Conservation (phyloP, 2,113 vertebrate species). For the Galemys pyrenaicus region DNA sequence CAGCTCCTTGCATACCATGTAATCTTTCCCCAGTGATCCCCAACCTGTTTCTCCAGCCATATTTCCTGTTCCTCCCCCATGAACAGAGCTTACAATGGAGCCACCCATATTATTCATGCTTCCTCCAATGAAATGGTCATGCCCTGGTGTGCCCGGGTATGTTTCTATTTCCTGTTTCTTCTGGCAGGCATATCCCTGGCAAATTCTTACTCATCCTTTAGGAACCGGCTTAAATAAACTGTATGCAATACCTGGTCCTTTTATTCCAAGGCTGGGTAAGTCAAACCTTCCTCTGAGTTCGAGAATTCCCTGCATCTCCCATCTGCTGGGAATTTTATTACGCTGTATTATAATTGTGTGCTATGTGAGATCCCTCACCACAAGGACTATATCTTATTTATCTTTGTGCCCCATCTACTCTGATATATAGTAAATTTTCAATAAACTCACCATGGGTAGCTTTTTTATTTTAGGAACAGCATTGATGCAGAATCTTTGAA, state of each 20-base stretch:
- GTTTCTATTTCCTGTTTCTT: conserved; percentile 58
- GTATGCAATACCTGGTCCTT: not conserved
- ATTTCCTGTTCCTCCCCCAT: conserved; percentile 43
- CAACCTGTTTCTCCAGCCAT: conserved; percentile 62
- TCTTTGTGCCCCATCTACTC: not conserved
- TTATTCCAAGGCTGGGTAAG: not conserved
- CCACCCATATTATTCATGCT: conserved; percentile 65
- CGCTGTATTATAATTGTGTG: not conserved
- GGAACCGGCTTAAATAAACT: not conserved
- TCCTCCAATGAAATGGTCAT: not conserved
- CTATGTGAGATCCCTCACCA: not conserved
- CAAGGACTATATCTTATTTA: not conserved
- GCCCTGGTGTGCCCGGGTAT: not conserved
- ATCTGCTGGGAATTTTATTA: not conserved
- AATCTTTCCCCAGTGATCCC: conserved; percentile 35
- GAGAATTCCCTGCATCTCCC: not conserved
- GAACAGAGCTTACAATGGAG: not conserved
- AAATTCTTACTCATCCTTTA: conserved; percentile 31
- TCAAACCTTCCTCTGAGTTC: not conserved
- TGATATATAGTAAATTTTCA: not conserved
- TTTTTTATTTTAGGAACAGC: not conserved
- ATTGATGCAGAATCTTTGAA: not conserved
- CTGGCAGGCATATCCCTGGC: not conserved
- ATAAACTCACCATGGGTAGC: not conserved
- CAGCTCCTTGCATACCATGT: not conserved